phyloP scores from a whole-genome alignment of 1,140 invertebrate species.

The Theocolax elegans region DNA sequence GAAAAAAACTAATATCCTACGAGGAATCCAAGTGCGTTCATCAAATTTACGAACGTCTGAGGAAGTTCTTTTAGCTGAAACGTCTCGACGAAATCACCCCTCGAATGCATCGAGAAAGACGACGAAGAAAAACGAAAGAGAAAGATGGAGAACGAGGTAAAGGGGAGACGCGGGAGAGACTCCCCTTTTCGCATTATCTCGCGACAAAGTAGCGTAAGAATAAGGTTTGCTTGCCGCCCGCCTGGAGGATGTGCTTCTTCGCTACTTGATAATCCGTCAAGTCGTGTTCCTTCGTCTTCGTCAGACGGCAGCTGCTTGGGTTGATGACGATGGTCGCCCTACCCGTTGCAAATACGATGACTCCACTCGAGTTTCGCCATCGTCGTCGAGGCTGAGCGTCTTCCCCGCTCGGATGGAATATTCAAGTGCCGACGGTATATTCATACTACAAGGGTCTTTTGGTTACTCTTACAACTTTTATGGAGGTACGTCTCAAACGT shows the following conservation, averaged over 20 bases:
- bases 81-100: no score
- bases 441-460: not conserved
- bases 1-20: no score
- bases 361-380: conserved; percentile 59
- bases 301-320: not conserved
- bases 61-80: no score
- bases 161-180: no score
- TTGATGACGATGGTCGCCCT: conserved; percentile 47
- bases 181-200: conserved; percentile 51
- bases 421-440: conserved; percentile 6
- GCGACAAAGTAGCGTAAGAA: conserved; percentile 66
- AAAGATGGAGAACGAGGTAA: conserved; percentile 49
- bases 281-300: conserved; percentile 43
- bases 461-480: not conserved
- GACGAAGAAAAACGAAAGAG: not conserved
- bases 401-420: conserved; percentile 16
- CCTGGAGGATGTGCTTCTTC: conserved; percentile 50
- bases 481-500: no score
- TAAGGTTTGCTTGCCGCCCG: conserved; percentile 62
- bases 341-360: conserved; percentile 57
- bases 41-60: no score
- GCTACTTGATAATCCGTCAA: conserved; percentile 49
- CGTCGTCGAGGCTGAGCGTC: conserved; percentile 25
- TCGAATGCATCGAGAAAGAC: no score
- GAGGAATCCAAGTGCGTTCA: no score